Evolutionary conservation across 2,113 vertebrate genomes (phyloP), one percentile per base, ranked within the genome.

Genomic region (Centropus unirufus): DNA sequence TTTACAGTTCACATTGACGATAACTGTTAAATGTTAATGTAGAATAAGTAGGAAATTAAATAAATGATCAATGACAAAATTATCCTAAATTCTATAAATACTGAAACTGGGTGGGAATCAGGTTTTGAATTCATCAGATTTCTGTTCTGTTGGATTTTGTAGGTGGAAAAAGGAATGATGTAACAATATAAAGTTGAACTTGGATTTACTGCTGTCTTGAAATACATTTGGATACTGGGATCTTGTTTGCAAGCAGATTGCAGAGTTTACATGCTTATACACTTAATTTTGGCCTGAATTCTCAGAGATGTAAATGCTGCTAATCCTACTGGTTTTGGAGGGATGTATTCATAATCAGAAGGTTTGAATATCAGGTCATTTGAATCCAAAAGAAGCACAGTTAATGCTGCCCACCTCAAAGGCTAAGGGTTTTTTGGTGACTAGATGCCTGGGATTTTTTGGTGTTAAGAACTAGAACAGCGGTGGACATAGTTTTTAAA

Each of bases 51-150:
- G 23, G 55, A 81, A 74, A 55, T 76, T 6, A 90, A 92, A 77
- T 36, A 34, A 40, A 32, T 61, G 17, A 36, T 47, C 86, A 59
- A 93, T 88, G 44, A 74, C 27, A 89, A 90, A 68, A 57, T 51
- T 52, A 49, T 72, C 27, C 64, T 87, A 63, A 92, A 87, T 91
- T 58, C 46, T 69, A 62, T 29, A 89, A 92, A 80, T 42, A 57
- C 6, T 24, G 27, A 11, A 54, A 55, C 14, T 57, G 54, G 73
- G 6, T 32, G 3, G 26, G 47, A 75, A 46, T 14, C 32, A 83
- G 26, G 1, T 14, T 73, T 62, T 61, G 68, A 78, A 86, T 59
- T 61, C 61, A 61, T 26, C 62, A 27, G 21, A 18, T 52, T 32
- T 84, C 22, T 63, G 9, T 42, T 64, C 34, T 66, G 36, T 63